Evolutionary conservation across 1,140 invertebrate genomes (phyloP).

Genomic region (Zeugodacus cucurbitae): DNA sequence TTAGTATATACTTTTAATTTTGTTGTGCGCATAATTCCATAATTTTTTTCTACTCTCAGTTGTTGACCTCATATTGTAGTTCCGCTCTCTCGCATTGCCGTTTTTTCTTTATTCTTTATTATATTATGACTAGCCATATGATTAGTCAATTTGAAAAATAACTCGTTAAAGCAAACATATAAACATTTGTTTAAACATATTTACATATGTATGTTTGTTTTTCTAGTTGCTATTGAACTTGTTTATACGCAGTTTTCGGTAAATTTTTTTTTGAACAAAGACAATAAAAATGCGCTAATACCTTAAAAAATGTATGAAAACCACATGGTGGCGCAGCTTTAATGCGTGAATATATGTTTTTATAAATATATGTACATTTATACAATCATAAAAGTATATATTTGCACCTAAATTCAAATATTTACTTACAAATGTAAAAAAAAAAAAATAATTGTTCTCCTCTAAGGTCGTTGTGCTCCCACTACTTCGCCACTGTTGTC

Average conservation of each 20-base stretch:
- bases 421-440: too few relatives aligned
- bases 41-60: background rate
- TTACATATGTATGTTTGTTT: background rate
- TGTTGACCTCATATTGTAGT: background rate
- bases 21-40: background rate
- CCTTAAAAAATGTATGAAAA: background rate
- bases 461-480: background rate
- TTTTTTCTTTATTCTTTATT: background rate
- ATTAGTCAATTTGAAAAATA: background rate
- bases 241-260: background rate
- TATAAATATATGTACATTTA: background rate
- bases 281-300: background rate
- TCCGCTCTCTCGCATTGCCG: background rate
- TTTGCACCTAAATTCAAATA: too few relatives aligned
- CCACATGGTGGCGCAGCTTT: background rate
- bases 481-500: background rate
- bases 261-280: background rate
- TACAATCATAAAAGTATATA: background rate
- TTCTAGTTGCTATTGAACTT: background rate
- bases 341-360: background rate
- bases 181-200: background rate
- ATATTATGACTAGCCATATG: background rate
- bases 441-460: background rate
- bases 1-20: background rate
- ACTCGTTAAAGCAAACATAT: background rate